Base-by-base conservation (phyloP, 2,113 vertebrate species). In the Eretmochelys imbricata region DNA sequence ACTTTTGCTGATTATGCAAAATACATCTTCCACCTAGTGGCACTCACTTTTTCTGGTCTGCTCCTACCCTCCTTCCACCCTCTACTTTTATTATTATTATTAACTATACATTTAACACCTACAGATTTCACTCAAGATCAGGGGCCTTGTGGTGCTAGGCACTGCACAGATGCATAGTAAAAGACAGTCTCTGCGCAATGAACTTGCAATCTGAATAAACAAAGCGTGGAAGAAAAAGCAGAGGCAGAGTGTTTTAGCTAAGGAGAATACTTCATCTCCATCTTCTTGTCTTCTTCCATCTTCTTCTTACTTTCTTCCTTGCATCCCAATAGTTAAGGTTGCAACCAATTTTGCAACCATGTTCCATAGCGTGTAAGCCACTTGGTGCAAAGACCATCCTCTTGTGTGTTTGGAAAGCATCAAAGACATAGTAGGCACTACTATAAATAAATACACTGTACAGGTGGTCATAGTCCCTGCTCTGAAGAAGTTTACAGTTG, bases 311-410 rank as follows among this genome's bases (percentile, higher is more conserved):
- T 69, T 69, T 72, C n/a, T 72, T 72, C 19, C 65, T 38, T 38
- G 16, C 13, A n/a, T 72, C 65, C 35, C 8, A 22, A 72, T 72
- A 72, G 9, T 29, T 4, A 78, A 78, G 38, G 3, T 24, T 75
- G 38, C 69, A 35, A 0, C 0, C 2, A 22, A 11, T 57, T 51
- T 54, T 80, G 6, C 48, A 86, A 35, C 10, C 11, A 10, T 38
- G 22, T 75, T 57, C 12, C 75, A 27, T 4, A 86, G 42, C 4
- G 8, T 35, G 4, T 12, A n/a, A 93, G 42, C 20, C 31, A 22
- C 3, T 3, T 75, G 17, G 29, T 51, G 27, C 10, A 50, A 24
- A 79, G 72, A 53, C 0, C 1, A 35, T 0, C 0, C 0, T 49
- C 88, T 69, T 59, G 2, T 3, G n/a, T 6, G 6, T 82, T 75